Conservation (phyloP, 1,140 invertebrate genomes). For the Anoplophora glabripennis region DNA sequence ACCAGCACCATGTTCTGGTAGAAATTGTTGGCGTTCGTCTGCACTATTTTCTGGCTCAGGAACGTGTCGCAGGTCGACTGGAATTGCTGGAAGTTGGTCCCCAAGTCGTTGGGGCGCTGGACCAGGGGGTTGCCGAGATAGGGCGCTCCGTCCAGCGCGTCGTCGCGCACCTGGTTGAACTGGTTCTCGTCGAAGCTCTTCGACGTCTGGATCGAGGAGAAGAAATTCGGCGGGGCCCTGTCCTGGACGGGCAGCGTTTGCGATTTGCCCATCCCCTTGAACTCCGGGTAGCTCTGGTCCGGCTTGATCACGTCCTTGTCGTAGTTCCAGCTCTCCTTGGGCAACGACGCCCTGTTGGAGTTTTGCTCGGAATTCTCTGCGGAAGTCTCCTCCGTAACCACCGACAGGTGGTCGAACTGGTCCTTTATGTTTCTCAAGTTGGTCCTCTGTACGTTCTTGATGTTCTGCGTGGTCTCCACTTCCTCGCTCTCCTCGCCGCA, state of each 20-base stretch:
- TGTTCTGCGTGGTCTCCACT: conserved; percentile 46
- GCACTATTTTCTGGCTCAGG: conserved; percentile 29
- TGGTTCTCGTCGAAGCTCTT: conserved; percentile 35
- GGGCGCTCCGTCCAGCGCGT: not conserved
- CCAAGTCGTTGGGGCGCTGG: no score
- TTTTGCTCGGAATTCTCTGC: conserved; percentile 54
- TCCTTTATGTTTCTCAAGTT: conserved; percentile 51
- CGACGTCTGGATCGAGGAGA: conserved; percentile 47
- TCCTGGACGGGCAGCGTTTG: conserved; percentile 32
- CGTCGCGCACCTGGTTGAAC: conserved; percentile 22
- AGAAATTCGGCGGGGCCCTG: conserved; percentile 49
- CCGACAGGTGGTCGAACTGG: conserved; percentile 71
- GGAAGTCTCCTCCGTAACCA: conserved; percentile 68
- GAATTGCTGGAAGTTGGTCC: not conserved
- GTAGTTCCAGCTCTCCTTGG: conserved; percentile 36
- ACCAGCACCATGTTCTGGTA: conserved; percentile 40
- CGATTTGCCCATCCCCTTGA: conserved; percentile 12
- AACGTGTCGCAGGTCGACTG: not conserved
- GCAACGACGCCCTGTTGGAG: conserved; percentile 26
- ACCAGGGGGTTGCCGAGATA: no score
- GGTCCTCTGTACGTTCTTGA: conserved; percentile 47
- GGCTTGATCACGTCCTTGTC: conserved; percentile 41
- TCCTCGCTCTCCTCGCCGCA: conserved; percentile 51
- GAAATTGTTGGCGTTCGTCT: conserved; percentile 32
- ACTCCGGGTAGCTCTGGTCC: conserved; percentile 44